Percentiles rank a stretch among this genome's conserved stretches.
Evolutionary conservation across 2,888 invertebrate species (phyloP).

Genomic region (Xanthostigma xanthostigma): DNA sequence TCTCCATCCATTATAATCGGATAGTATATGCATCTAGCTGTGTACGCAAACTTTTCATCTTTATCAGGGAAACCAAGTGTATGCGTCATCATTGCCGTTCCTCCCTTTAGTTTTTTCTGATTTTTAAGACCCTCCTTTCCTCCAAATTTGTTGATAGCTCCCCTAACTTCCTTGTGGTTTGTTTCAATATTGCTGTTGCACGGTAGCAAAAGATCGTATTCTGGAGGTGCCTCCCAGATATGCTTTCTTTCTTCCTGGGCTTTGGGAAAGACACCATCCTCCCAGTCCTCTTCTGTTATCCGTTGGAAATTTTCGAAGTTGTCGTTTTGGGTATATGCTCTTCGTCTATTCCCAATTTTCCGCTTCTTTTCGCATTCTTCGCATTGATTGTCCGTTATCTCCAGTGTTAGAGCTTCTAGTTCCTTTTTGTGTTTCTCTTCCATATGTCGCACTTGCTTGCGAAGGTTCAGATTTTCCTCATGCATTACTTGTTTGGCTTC

Average conservation of each 20-base stretch:
- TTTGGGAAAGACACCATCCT: conserved; percentile 5
- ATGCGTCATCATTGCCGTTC: conserved; percentile 10
- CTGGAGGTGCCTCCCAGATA: conserved; percentile 8
- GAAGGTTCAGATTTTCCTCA: too few species aligned
- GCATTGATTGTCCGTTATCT: too few species aligned
- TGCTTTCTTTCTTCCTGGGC: not conserved
- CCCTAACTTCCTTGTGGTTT: conserved; percentile 1
- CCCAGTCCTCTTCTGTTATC: conserved; percentile 9
- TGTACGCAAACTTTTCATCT: conserved; percentile 7
- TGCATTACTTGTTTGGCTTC: too few species aligned
- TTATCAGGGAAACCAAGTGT: conserved; percentile 11
- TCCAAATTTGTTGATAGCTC: conserved; percentile 7
- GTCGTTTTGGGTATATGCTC: too few species aligned
- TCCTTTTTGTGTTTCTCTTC: too few species aligned
- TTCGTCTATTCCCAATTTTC: too few species aligned
- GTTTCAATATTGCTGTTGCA: conserved; percentile 6
- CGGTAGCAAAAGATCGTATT: conserved; percentile 8
- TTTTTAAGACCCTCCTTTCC: conserved; percentile 4
- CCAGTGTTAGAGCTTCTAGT: too few species aligned
- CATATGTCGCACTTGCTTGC: too few species aligned
- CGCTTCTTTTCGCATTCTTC: too few species aligned
- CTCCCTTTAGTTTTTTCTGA: conserved; percentile 8
- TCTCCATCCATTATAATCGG: too few species aligned
- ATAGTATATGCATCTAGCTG: conserved; percentile 7
- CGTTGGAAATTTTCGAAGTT: conserved; percentile 5